A percentile compares a stretch with the other conserved stretches of the same genome.
Conservation (phyloP, 2,797 vertebrate species). For the Phataginus tricuspis region DNA sequence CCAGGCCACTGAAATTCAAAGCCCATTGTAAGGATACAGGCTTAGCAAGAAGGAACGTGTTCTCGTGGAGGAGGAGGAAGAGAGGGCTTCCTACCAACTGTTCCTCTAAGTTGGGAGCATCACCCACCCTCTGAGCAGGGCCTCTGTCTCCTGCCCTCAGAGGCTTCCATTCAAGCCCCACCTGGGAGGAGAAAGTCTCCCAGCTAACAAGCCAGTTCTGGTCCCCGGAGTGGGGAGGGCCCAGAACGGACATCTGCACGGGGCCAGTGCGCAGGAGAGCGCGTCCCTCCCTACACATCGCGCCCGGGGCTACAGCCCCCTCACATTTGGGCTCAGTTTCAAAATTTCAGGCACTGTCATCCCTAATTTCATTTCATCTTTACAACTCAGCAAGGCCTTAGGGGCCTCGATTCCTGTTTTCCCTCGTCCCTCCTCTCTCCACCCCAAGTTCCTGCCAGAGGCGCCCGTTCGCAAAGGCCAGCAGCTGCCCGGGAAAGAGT, state of each 20-base stretch:
- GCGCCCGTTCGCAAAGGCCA: neutral
- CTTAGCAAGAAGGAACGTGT: neutral
- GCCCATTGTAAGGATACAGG: neutral
- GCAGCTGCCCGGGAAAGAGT: neutral
- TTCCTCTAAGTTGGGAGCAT: neutral
- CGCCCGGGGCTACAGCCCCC: neutral
- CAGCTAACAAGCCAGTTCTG: neutral
- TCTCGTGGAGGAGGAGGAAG: neutral
- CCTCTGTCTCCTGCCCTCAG: too few relatives aligned
- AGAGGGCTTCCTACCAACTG: neutral
- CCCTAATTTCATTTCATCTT: neutral
- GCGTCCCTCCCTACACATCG: neutral
- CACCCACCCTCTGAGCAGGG: neutral
- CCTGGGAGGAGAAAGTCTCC: neutral
- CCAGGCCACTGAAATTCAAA: neutral
- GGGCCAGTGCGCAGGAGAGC: neutral
- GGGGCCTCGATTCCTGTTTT: neutral
- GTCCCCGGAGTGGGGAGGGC: neutral
- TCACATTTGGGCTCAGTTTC: neutral
- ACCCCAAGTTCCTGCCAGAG: neutral
- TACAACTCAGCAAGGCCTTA: neutral
- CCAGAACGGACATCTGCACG: neutral
- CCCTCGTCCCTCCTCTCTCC: accelerated
- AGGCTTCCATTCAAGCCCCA: neutral
- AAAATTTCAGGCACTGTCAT: neutral